phyloP scores from a whole-genome alignment of 2,113 vertebrate genomes.

The Elephantulus edwardii region DNA sequence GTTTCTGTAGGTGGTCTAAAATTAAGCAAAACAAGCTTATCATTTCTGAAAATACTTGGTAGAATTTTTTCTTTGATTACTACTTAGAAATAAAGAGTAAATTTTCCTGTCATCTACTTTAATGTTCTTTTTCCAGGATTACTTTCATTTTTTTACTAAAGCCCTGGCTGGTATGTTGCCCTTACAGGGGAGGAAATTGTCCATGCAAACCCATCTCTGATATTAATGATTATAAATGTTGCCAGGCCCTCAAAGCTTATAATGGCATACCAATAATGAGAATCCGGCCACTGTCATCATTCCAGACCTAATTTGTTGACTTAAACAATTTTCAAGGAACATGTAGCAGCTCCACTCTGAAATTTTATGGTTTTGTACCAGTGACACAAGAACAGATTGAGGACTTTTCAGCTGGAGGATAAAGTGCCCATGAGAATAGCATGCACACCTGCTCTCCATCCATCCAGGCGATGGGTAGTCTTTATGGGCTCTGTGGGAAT shows the following conservation, averaged over 20 bases:
- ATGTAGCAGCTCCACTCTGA: constrained; percentile 63
- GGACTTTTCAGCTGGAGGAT: constrained; percentile 68
- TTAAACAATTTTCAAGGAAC: constrained; percentile 75
- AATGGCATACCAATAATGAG: background rate
- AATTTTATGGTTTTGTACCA: constrained; percentile 74
- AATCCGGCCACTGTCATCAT: background rate
- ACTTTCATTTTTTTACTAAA: constrained; percentile 14
- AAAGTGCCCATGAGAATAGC: constrained; percentile 60
- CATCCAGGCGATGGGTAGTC: constrained; percentile 40
- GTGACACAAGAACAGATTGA: constrained; percentile 75
- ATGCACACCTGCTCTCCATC: constrained; percentile 76
- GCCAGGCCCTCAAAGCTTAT: background rate
- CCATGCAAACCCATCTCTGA: constrained; percentile 38
- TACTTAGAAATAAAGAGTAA: constrained; percentile 25
- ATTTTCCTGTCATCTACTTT: constrained; percentile 6
- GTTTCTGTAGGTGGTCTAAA: constrained; percentile 43
- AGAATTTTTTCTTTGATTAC: constrained; percentile 48
- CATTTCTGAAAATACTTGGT: background rate
- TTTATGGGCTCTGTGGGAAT: constrained; percentile 62
- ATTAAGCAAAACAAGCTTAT: constrained; percentile 38
- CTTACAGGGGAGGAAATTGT: background rate
- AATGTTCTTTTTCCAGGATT: constrained; percentile 1
- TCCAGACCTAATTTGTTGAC: constrained; percentile 56
- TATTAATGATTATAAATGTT: background rate
- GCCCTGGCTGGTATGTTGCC: constrained; percentile 32